A percentile compares a stretch with the other conserved stretches of the same genome.
Conservation (phyloP, 2,113 vertebrate genomes). For the Chrysemys picta region DNA sequence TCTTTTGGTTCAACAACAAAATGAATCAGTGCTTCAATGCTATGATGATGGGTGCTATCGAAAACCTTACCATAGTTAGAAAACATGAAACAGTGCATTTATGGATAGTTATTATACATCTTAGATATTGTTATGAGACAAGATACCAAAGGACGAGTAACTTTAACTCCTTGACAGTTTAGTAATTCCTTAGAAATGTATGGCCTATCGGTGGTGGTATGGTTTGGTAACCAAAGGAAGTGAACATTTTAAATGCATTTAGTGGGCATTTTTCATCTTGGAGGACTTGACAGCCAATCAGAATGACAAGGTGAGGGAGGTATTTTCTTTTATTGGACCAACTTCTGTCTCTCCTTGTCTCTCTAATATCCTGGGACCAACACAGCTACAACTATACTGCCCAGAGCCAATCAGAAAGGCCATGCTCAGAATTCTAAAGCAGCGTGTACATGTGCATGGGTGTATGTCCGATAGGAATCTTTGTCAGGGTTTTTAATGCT, state of each 20-base stretch:
- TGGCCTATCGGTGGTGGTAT: neutral
- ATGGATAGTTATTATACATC: neutral
- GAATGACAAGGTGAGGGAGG: neutral
- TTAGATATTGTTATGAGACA: too few relatives aligned
- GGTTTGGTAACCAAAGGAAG: neutral
- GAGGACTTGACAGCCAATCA: neutral
- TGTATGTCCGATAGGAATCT: too few relatives aligned
- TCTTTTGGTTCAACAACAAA: too few relatives aligned
- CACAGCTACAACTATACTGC: neutral
- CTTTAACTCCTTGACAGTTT: neutral
- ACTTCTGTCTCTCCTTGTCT: neutral
- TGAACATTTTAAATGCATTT: neutral
- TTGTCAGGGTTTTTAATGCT: neutral
- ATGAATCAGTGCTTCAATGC: neutral
- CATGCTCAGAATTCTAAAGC: neutral
- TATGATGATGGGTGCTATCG: rapidly evolving
- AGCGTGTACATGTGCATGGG: neutral
- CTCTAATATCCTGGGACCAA: neutral
- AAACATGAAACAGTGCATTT: neutral
- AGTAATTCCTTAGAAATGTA: neutral
- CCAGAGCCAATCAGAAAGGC: neutral
- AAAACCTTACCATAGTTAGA: neutral
- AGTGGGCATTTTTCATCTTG: neutral
- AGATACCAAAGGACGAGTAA: too few relatives aligned
- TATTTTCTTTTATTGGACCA: neutral